Evolutionary conservation across 2,797 vertebrate genomes (phyloP).

Genomic region (Cyprinella venusta): DNA sequence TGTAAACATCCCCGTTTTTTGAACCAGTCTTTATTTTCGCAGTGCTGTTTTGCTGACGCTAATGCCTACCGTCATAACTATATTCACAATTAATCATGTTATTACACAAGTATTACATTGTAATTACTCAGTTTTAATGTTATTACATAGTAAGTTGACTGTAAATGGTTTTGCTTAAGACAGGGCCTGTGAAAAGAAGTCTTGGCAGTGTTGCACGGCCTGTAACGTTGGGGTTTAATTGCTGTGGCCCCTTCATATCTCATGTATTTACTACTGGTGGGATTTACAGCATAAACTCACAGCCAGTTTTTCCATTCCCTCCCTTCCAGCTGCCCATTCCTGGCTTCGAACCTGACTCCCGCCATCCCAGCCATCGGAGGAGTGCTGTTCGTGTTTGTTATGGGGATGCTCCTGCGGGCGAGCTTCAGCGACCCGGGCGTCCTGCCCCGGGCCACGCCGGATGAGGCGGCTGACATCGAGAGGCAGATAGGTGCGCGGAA

Average conservation of each 20-base stretch:
- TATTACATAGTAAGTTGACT: not conserved
- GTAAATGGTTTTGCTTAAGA: not conserved
- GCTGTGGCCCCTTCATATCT: not conserved
- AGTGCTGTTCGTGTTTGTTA: conserved; percentile 91
- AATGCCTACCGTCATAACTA: not conserved
- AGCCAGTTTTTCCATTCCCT: conserved; percentile 10
- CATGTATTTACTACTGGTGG: not conserved
- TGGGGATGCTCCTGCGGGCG: conserved; percentile 91
- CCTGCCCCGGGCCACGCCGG: conserved; percentile 88
- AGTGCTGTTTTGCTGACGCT: not conserved
- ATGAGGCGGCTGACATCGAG: conserved; percentile 92
- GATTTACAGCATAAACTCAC: not conserved
- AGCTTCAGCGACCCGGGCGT: conserved; percentile 95
- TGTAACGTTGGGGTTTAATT: not conserved
- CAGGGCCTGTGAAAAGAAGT: not conserved
- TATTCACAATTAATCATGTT: not conserved
- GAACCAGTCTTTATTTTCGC: not conserved
- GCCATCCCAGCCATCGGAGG: conserved; percentile 89
- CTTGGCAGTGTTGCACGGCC: not conserved
- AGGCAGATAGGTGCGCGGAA: conserved; percentile 88
- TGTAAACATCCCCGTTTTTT: no score
- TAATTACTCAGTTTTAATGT: not conserved
- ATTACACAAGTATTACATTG: not conserved
- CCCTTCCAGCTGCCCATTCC: conserved; percentile 86
- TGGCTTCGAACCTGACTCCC: conserved; percentile 89